Percentiles rank a stretch among this genome's conserved stretches.
phyloP scores from a whole-genome alignment of 1,140 invertebrate genomes.

The Oppia nitens region DNA sequence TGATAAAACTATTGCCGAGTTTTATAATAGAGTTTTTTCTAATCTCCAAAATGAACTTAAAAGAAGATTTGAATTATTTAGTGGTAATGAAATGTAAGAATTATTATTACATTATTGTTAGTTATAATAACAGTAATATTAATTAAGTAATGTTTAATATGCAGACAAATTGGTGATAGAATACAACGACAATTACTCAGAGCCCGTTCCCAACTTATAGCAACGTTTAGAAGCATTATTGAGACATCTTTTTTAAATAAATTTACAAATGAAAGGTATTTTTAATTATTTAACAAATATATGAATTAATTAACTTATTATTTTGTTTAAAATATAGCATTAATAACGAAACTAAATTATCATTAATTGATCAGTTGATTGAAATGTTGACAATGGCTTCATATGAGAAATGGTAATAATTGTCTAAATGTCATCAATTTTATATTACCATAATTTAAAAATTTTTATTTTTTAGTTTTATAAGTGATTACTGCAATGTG shows the following conservation, averaged over 20 bases:
- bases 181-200: background rate
- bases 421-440: background rate
- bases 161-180: background rate
- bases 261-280: background rate
- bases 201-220: background rate
- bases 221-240: background rate
- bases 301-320: background rate
- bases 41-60: background rate
- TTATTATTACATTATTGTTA: conserved; percentile 2
- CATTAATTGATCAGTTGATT: background rate
- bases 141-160: background rate
- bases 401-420: background rate
- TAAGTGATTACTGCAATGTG: background rate
- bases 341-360: background rate
- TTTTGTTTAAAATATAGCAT: background rate
- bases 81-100: background rate
- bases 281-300: background rate
- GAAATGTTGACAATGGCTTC: background rate
- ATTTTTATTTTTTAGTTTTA: background rate
- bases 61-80: background rate
- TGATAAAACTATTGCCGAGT: background rate
- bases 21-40: background rate
- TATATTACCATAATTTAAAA: background rate
- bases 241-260: background rate
- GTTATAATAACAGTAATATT: background rate